Percentiles rank a stretch among this genome's conserved stretches.
phyloP scores from a whole-genome alignment of 2,797 vertebrate genomes.

The Myiotriccus ornatus region DNA sequence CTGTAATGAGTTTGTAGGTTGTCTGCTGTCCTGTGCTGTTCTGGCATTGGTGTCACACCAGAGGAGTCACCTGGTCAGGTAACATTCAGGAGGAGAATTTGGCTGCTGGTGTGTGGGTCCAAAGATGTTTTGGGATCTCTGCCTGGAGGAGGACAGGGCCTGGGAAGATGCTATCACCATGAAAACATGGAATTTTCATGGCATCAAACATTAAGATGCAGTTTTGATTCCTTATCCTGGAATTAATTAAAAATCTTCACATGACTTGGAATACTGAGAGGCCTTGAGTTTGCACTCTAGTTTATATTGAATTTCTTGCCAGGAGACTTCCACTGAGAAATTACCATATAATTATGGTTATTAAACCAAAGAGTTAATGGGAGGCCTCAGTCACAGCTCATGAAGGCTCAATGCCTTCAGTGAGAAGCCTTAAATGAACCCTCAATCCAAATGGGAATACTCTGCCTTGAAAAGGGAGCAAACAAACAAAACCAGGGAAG shows the following conservation, averaged over 20 bases:
- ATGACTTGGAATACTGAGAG: neutral
- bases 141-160: neutral
- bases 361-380: neutral
- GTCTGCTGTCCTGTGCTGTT: neutral
- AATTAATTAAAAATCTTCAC: neutral
- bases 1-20: neutral
- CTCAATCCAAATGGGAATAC: neutral
- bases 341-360: neutral
- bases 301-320: neutral
- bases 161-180: neutral
- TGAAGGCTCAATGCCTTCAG: neutral
- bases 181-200: neutral
- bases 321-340: neutral
- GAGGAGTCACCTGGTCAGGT: neutral
- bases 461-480: neutral
- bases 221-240: neutral
- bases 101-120: neutral
- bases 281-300: neutral
- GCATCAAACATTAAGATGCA: neutral
- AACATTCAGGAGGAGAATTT: neutral
- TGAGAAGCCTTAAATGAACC: neutral
- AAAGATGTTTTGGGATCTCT: neutral
- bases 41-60: neutral
- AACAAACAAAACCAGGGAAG: neutral
- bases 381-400: neutral